phyloP scores from a whole-genome alignment of 2,113 vertebrate genomes.

The Xenotilapia longispinis region DNA sequence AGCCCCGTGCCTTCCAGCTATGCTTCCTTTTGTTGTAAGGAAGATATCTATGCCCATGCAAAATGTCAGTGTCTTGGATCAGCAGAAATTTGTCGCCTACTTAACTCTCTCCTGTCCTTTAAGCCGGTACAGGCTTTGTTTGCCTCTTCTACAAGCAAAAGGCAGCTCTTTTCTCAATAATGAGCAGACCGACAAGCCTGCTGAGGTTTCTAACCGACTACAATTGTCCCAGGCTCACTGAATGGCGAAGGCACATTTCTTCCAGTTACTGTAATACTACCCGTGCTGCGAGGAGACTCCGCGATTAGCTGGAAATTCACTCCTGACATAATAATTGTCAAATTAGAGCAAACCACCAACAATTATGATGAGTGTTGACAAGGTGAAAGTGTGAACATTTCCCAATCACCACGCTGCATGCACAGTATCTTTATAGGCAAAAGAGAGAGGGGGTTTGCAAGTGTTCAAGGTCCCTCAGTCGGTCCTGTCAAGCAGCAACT shows the following conservation, averaged over 20 bases:
- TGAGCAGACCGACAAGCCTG: slow-evolving; percentile 3
- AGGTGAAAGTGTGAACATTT: slow-evolving; percentile 7
- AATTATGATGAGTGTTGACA: slow-evolving; percentile 37
- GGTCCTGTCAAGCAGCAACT: neutral
- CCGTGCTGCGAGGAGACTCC: slow-evolving; percentile 3
- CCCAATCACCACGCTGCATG: neutral
- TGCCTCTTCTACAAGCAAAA: neutral
- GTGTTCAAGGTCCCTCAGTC: slow-evolving; percentile 20
- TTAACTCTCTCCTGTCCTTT: slow-evolving; percentile 20
- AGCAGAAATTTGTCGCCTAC: slow-evolving; percentile 11
- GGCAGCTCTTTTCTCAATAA: neutral
- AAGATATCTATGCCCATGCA: slow-evolving; percentile 1
- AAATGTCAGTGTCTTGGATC: slow-evolving; percentile 7
- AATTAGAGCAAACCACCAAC: slow-evolving; percentile 53
- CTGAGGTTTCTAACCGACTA: slow-evolving; percentile 10
- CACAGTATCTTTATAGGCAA: neutral
- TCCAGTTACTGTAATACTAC: neutral
- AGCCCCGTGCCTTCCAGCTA: neutral
- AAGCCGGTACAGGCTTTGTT: slow-evolving; percentile 9
- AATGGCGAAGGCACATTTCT: neutral
- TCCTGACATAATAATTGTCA: slow-evolving; percentile 48
- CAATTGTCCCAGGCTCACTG: neutral
- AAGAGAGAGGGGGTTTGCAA: neutral
- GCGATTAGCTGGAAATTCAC: slow-evolving; percentile 24
- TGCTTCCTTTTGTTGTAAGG: neutral